These are phyloP conservation scores for Cardiocondyla obscurior DNA, from an alignment of 1,140 invertebrate genomes.

Conservation along the genomic window DNA sequence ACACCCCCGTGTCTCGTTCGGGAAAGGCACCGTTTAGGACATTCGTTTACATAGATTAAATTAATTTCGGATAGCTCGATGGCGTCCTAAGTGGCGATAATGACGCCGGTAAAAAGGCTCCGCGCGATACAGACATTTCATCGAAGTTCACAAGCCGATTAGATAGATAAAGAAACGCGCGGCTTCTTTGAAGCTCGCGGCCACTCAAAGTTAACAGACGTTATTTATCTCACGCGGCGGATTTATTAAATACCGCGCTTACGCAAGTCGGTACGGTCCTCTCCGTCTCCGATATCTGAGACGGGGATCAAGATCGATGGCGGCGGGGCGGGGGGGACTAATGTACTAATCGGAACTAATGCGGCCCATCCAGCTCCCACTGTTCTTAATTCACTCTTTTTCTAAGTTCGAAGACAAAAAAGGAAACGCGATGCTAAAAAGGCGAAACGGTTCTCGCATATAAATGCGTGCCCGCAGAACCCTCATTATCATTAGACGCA, in stretches of 20 bases:
- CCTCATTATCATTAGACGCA: constrained; percentile 36
- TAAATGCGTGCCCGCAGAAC: constrained; percentile 5
- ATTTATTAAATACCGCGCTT: constrained; percentile 73
- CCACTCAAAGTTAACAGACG: constrained; percentile 60
- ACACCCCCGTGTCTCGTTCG: not conserved
- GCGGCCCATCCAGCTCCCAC: not conserved
- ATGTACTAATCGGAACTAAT: constrained; percentile 56
- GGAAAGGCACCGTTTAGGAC: not conserved
- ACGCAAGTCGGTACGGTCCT: constrained; percentile 45
- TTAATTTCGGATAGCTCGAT: constrained; percentile 42
- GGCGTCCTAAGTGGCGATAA: constrained; percentile 57
- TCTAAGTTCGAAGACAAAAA: constrained; percentile 14
- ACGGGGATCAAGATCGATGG: constrained; percentile 67
- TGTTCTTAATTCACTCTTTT: constrained; percentile 31
- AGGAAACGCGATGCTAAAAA: not conserved
- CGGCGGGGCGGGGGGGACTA: constrained; percentile 23
- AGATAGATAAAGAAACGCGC: constrained; percentile 34
- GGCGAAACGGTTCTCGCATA: constrained; percentile 20
- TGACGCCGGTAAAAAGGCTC: not conserved
- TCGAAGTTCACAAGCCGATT: constrained; percentile 42
- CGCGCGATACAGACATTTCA: not conserved
- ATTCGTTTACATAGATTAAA: constrained; percentile 27
- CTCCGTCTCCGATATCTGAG: constrained; percentile 63
- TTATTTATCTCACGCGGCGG: constrained; percentile 69
- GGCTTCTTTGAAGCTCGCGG: constrained; percentile 59